Percentiles rank a stretch among this genome's conserved stretches.
phyloP scores from a whole-genome alignment of 2,113 vertebrate genomes.

The Diadophis punctatus region DNA sequence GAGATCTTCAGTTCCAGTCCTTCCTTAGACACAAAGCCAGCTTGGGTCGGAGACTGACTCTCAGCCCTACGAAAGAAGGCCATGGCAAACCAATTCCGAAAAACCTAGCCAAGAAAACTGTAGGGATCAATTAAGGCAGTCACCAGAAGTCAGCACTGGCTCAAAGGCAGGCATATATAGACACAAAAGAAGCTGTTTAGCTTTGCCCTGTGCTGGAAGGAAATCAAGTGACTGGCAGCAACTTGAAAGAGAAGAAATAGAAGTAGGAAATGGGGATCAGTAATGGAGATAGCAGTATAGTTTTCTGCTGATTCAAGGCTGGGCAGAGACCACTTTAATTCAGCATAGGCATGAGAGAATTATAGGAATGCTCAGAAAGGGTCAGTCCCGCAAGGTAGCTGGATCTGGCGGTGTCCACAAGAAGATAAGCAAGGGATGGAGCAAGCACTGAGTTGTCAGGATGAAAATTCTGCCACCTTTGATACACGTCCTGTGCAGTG shows the following conservation, averaged over 20 bases:
- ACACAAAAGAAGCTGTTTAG: not conserved
- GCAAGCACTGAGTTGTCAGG: not conserved
- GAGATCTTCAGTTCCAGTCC: not conserved
- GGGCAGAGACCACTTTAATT: not conserved
- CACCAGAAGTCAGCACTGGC: not conserved
- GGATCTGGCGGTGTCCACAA: not conserved
- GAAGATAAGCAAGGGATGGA: not conserved
- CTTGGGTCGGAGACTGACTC: not conserved
- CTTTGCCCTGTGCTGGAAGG: not conserved
- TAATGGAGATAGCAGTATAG: not conserved
- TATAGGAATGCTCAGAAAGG: not conserved
- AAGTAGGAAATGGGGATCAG: not conserved
- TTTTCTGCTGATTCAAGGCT: not conserved
- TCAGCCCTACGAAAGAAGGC: not conserved
- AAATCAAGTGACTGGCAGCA: not conserved
- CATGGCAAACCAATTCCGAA: not conserved
- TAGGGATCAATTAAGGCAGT: not conserved
- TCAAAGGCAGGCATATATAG: not conserved
- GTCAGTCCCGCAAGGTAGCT: not conserved
- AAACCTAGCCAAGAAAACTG: not conserved
- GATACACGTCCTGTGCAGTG: not conserved
- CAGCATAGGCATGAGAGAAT: slow-evolving; percentile 33
- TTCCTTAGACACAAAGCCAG: not conserved
- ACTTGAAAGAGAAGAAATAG: not conserved
- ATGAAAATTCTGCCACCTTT: not conserved